Percentiles rank a stretch among this genome's conserved stretches.
phyloP scores from a whole-genome alignment of 64 coral and sea anemone species.

The Dendronephthya gigantea region DNA sequence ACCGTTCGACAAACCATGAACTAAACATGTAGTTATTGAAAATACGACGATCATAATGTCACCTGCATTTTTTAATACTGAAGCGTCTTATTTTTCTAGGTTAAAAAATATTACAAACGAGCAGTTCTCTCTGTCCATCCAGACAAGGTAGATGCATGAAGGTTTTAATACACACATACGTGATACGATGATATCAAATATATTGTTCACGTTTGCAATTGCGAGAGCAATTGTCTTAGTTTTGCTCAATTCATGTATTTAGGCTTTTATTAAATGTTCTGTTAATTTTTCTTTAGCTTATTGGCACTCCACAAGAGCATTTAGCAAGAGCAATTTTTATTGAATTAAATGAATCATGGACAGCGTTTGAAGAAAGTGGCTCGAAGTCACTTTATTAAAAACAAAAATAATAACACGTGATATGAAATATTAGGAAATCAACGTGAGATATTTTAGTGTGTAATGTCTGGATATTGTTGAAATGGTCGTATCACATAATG shows the following conservation, averaged over 20 bases:
- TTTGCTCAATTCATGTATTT: not conserved
- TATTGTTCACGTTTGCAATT: too few species aligned
- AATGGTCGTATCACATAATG: too few species aligned
- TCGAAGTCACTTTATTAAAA: conserved; percentile 64
- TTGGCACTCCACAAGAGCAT: conserved; percentile 57
- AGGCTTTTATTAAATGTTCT: not conserved
- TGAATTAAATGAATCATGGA: conserved; percentile 91
- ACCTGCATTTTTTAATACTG: not conserved
- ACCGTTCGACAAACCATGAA: not conserved
- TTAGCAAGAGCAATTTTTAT: conserved; percentile 89
- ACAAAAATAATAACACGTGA: not conserved
- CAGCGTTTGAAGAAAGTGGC: conserved; percentile 79
- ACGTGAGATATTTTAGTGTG: too few species aligned
- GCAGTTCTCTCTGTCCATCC: conserved; percentile 89
- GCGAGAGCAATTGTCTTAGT: too few species aligned
- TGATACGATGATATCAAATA: too few species aligned
- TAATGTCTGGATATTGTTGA: too few species aligned
- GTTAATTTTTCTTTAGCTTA: conserved; percentile 41
- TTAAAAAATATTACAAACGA: conserved; percentile 79
- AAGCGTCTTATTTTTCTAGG: conserved; percentile 35
- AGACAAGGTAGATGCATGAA: conserved; percentile 80
- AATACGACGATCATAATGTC: too few species aligned
- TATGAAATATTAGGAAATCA: not conserved
- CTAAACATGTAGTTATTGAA: too few species aligned
- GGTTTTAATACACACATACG: too few species aligned